Base-by-base conservation (phyloP, 2,888 invertebrate species). In the Sipunculus nudus region DNA sequence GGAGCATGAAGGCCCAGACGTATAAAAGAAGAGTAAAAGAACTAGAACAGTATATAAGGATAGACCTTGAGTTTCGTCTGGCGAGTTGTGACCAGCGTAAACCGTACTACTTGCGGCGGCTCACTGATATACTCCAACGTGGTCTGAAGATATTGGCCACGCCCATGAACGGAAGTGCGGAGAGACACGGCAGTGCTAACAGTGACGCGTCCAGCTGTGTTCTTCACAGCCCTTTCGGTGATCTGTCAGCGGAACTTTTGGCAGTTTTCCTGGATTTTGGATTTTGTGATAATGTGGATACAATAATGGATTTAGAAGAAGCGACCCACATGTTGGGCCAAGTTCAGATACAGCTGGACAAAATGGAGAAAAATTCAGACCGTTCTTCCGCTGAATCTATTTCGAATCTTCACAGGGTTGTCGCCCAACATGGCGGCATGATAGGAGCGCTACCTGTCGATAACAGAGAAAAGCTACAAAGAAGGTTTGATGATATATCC, bases 251-350 rank as follows among this genome's bases (percentile, higher is more conserved):
- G 3, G 66, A 66, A 26, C 45, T 66, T 1, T 63, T 63, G 48
- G 48, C 63, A 6, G 41, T 47, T 8, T 63, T 63, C 28, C n/a
- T 47, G 32, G 66, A 66, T 47, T 60, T 63, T 48, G 66, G 66
- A 19, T 60, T 66, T 40, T 66, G 63, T 41, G 6, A 31, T 6
- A 54, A 39, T 16, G 29, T 60, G 21, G 63, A 63, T 16, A 53
- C 60, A 6, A 31, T 66, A 19, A 53, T 53, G 23, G 43, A 60
- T 29, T 40, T 60, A 2, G 60, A 58, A n/a, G 66, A 66, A 35
- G 61, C 61, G 10, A 43, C 31, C 4, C 29, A 47, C 23, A 35
- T 47, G 25, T 50, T 66, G 46, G 49, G 56, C n/a, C 50, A 46
- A 10, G 16, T 66, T 21, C 25, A 48, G 1, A 10, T 21, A 3